phyloP scores from a whole-genome alignment of 2,113 vertebrate genomes.

The Alexandromys fortis region DNA sequence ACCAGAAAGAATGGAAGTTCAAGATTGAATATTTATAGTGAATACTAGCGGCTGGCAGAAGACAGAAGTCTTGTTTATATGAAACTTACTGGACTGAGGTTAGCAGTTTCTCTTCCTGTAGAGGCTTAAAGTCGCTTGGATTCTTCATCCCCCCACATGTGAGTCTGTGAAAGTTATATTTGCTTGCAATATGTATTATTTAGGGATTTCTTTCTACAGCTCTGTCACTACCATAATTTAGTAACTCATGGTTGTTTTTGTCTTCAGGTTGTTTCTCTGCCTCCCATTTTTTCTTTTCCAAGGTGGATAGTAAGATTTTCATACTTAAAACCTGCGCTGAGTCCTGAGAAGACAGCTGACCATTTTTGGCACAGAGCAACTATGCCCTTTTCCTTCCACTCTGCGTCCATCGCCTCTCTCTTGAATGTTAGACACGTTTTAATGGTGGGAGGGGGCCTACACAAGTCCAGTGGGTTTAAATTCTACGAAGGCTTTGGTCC shows the following conservation, averaged over 20 bases:
- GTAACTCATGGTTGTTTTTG: not conserved
- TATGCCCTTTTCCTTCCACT: not conserved
- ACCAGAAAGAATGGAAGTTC: not conserved
- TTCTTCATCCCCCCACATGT: not conserved
- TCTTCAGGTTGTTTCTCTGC: not conserved
- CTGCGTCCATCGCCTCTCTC: not conserved
- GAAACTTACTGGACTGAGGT: not conserved
- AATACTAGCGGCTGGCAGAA: not conserved
- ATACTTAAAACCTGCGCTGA: not conserved
- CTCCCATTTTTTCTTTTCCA: not conserved
- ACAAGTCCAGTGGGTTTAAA: not conserved
- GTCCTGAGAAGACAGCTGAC: not conserved
- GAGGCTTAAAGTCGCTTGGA: not conserved
- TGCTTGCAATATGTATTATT: not conserved
- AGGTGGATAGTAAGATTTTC: not conserved
- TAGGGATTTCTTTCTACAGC: not conserved
- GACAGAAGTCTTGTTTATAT: not conserved
- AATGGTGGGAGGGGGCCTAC: not conserved
- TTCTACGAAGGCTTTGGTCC: not conserved
- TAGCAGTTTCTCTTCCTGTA: slow-evolving; percentile 31
- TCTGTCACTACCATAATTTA: not conserved
- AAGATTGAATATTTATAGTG: slow-evolving; percentile 19
- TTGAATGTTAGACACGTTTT: not conserved
- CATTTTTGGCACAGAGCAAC: not conserved
- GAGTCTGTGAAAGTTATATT: not conserved